Evolutionary conservation across 2,888 invertebrate genomes (phyloP), one percentile per base, ranked within the genome.

Genomic region (Drosophila borborema): DNA sequence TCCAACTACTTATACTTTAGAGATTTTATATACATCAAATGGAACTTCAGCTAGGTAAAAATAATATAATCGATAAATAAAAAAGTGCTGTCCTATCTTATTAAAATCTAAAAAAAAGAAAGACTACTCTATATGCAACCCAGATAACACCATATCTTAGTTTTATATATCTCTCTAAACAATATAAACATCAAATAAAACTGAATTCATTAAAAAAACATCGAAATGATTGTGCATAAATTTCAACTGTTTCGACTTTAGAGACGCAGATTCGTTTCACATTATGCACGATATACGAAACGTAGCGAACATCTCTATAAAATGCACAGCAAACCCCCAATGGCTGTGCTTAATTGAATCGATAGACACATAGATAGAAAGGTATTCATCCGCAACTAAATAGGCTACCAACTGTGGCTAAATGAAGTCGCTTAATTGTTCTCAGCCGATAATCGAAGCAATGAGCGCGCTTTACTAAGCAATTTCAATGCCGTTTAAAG

Each of bases 361-460:
- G 72, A 72, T 70, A 63, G 73, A 69, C 85, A 67, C 77, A 85
- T 74, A 20, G 54, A 41, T 40, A 36, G 48, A 49, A 65, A 34
- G 66, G 68, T 36, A 76, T 80, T 67, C 80, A 76, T 80, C 69
- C 81, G 76, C 83, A 76, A 72, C 82, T 76, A 81, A 87, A 82
- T 85, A 64, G 87, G 79, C 75, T 72, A 62, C 53, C 49, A 51
- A 43, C 62, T 58, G 64, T 64, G 70, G 65, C 66, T 73, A 80
- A 85, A 84, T 85, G 73, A 77, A 86, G 80, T 77, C 82, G 4
- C 80, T 86, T 80, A 85, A 87, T 80, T 82, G 75, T 74, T 80
- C 55, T 65, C 54, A 43, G 28, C 38, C 56, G 31, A 64, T 70
- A 64, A 56, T 59, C 59, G 56, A 49, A 10, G 1, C 43, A 60